phyloP scores from a whole-genome alignment of 2,797 vertebrate genomes.

The Sebastes trivittatus region DNA sequence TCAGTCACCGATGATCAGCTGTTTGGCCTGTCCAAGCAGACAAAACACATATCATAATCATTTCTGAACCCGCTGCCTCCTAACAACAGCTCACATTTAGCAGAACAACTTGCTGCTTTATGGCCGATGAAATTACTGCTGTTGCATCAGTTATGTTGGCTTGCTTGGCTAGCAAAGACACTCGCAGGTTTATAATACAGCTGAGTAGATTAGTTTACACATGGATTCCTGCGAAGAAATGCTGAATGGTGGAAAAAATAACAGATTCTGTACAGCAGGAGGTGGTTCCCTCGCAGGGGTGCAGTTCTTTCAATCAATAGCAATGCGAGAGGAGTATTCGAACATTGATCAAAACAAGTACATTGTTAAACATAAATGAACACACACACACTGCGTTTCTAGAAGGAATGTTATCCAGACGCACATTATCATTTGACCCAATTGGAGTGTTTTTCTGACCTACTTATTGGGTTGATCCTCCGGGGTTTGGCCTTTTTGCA shows the following conservation, averaged over 20 bases:
- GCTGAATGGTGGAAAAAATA: constrained; percentile 73
- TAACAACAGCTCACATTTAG: constrained; percentile 30
- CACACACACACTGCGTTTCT: constrained; percentile 30
- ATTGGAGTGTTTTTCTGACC: constrained; percentile 79
- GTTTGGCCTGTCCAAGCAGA: constrained; percentile 58
- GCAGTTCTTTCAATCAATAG: constrained; percentile 50
- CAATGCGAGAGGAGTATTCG: constrained; percentile 35
- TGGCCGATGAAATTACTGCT: constrained; percentile 59
- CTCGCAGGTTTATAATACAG: constrained; percentile 56
- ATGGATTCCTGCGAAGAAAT: constrained; percentile 66
- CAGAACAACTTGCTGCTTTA: constrained; percentile 51
- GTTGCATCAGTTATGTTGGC: constrained; percentile 62
- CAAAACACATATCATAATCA: constrained; percentile 57
- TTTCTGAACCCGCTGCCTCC: constrained; percentile 32
- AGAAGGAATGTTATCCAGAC: constrained; percentile 43
- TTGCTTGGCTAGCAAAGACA: constrained; percentile 68
- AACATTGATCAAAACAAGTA: constrained; percentile 39
- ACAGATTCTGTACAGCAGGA: constrained; percentile 33
- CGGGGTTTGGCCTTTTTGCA: constrained; percentile 75
- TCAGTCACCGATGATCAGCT: constrained; percentile 71
- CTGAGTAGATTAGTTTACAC: constrained; percentile 79
- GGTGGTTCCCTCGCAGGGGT: constrained; percentile 27
- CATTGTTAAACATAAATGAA: constrained; percentile 23
- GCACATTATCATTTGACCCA: constrained; percentile 78
- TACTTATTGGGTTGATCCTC: constrained; percentile 74